Evolutionary conservation across 2,113 vertebrate species (phyloP).

Genomic region (Calidris pygmaea): DNA sequence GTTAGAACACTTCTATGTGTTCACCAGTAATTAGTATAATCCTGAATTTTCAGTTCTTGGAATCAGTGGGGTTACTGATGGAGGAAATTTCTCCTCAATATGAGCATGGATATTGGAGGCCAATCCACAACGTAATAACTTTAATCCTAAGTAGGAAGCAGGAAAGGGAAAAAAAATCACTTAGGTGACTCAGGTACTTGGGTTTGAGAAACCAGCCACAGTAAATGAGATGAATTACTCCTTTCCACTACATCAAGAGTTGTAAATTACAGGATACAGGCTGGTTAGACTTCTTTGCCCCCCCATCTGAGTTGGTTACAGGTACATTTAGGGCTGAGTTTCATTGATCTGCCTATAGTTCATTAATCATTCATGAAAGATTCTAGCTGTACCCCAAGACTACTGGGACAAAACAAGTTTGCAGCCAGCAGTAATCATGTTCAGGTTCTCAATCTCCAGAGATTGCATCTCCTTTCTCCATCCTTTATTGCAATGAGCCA

Average conservation of each 20-base stretch:
- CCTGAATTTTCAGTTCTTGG: background rate
- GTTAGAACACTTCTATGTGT: background rate
- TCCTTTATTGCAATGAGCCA: constrained; percentile 53
- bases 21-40: background rate
- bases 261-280: constrained; percentile 7
- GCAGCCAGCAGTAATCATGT: constrained; percentile 59
- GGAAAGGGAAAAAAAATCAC: constrained; percentile 5
- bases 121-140: background rate
- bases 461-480: constrained; percentile 55
- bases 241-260: constrained; percentile 34
- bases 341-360: constrained; percentile 45
- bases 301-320: constrained; percentile 13
- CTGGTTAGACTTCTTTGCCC: background rate
- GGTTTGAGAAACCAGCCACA: constrained; percentile 37
- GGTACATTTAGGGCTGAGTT: constrained; percentile 42
- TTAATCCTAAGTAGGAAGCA: background rate
- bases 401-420: constrained; percentile 64
- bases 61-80: background rate
- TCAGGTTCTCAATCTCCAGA: constrained; percentile 39
- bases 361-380: constrained; percentile 63
- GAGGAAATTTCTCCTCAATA: background rate
- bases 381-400: constrained; percentile 38
- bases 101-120: background rate
- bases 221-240: constrained; percentile 53
- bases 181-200: constrained; percentile 36